phyloP scores from a whole-genome alignment of 2,797 vertebrate species.

The Percopsis omiscomaycus region DNA sequence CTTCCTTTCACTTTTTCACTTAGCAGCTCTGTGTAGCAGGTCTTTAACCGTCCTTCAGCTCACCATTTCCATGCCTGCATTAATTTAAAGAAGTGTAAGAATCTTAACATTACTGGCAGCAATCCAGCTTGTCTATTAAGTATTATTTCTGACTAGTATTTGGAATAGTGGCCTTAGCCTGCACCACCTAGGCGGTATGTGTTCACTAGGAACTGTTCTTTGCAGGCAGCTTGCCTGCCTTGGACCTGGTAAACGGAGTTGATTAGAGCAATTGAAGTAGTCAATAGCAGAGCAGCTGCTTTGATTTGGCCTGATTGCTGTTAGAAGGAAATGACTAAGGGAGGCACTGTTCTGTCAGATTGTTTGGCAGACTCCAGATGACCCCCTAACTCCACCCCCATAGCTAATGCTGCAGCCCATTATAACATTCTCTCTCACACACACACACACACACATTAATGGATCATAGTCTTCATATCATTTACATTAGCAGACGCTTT shows the following conservation, averaged over 20 bases:
- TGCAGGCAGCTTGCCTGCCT: slow-evolving; percentile 23
- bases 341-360: slow-evolving; percentile 78
- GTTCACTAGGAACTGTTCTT: slow-evolving; percentile 17
- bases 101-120: slow-evolving; percentile 57
- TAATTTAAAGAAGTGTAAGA: slow-evolving; percentile 49
- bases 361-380: slow-evolving; percentile 75
- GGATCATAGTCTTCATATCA: not conserved
- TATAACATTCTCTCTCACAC: slow-evolving; percentile 30
- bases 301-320: slow-evolving; percentile 80
- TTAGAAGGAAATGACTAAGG: slow-evolving; percentile 72
- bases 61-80: slow-evolving; percentile 42
- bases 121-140: slow-evolving; percentile 65
- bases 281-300: slow-evolving; percentile 77
- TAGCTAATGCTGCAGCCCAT: slow-evolving; percentile 12
- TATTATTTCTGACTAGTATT: slow-evolving; percentile 71
- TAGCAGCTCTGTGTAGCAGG: slow-evolving; percentile 6
- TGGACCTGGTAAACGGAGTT: slow-evolving; percentile 74
- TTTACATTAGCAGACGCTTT: too few relatives aligned
- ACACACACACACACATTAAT: slow-evolving; percentile 26
- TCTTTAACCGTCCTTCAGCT: slow-evolving; percentile 22
- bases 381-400: slow-evolving; percentile 42
- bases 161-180: slow-evolving; percentile 48
- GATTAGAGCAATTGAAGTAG: slow-evolving; percentile 78
- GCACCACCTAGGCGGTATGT: slow-evolving; percentile 8
- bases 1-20: slow-evolving; percentile 20